These are phyloP conservation scores for Amphipyra tragopoginis DNA, from an alignment of 2,888 invertebrate genomes.

Conservation along the genomic window DNA sequence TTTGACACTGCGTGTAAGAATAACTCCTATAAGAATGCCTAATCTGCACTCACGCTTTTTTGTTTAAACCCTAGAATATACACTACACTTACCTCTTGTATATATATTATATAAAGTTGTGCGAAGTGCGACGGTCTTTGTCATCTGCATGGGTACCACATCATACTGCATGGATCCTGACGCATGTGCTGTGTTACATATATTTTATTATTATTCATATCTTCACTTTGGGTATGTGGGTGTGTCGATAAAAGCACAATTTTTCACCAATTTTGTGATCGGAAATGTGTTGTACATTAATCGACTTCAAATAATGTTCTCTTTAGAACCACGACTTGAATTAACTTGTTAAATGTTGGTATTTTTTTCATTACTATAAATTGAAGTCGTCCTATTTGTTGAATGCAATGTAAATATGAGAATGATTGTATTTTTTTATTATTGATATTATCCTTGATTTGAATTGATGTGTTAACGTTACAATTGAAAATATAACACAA, in stretches of 20 bases:
- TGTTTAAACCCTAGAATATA: constrained; percentile 22
- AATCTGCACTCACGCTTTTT: constrained; percentile 32
- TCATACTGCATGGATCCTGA: constrained; percentile 72
- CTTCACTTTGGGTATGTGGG: constrained; percentile 49
- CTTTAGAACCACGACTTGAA: not conserved
- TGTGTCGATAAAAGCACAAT: constrained; percentile 37
- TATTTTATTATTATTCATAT: constrained; percentile 37
- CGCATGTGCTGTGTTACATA: constrained; percentile 77
- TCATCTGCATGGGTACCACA: constrained; percentile 73
- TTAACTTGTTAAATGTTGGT: not conserved
- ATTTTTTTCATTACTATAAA: not conserved
- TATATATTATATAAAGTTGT: constrained; percentile 23
- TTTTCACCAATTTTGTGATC: constrained; percentile 25
- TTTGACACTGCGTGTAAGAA: constrained; percentile 23
- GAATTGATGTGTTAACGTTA: constrained; percentile 46
- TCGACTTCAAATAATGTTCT: constrained; percentile 50
- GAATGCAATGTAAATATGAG: constrained; percentile 50
- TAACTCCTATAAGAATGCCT: constrained; percentile 31
- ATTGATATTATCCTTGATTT: constrained; percentile 42
- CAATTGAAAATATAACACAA: constrained; percentile 37
- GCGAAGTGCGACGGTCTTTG: constrained; percentile 74
- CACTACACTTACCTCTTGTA: constrained; percentile 9
- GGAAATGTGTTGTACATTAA: constrained; percentile 36
- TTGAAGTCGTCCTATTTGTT: constrained; percentile 57
- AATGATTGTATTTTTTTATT: constrained; percentile 36